phyloP scores from a whole-genome alignment of 2,888 invertebrate species.

The Schizotus pectinicornis region DNA sequence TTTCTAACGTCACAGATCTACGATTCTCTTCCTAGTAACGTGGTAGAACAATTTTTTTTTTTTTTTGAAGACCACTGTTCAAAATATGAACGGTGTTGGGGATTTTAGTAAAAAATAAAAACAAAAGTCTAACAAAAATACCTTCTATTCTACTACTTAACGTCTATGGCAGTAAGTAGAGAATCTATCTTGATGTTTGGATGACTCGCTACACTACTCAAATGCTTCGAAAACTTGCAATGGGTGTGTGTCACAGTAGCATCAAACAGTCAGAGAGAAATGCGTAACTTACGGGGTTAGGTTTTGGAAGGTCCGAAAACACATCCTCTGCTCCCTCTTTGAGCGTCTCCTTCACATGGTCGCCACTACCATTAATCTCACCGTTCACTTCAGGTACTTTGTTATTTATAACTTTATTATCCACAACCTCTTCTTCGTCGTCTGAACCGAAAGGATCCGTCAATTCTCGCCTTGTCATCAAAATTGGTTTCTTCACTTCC shows the following conservation, averaged over 20 bases:
- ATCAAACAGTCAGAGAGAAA: slow-evolving; percentile 9
- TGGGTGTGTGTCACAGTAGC: slow-evolving; percentile 1
- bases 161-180: no score
- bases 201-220: not conserved
- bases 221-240: not conserved
- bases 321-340: slow-evolving; percentile 37
- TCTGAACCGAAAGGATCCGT: slow-evolving; percentile 92
- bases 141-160: no score
- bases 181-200: no score
- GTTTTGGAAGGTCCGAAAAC: slow-evolving; percentile 52
- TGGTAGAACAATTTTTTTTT: no score
- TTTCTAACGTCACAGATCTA: not conserved
- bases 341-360: slow-evolving; percentile 31
- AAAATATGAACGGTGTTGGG: not conserved
- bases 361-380: slow-evolving; percentile 35
- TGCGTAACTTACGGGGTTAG: slow-evolving; percentile 51
- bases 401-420: slow-evolving; percentile 37
- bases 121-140: not conserved
- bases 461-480: slow-evolving; percentile 86
- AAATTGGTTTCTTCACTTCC: slow-evolving; percentile 52
- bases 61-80: not conserved
- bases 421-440: slow-evolving; percentile 67
- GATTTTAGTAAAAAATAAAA: not conserved
- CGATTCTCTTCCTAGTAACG: no score
- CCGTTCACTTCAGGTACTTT: slow-evolving; percentile 45